Base-by-base conservation (phyloP, 1,140 invertebrate species). In the Hypsibius dujardini region DNA sequence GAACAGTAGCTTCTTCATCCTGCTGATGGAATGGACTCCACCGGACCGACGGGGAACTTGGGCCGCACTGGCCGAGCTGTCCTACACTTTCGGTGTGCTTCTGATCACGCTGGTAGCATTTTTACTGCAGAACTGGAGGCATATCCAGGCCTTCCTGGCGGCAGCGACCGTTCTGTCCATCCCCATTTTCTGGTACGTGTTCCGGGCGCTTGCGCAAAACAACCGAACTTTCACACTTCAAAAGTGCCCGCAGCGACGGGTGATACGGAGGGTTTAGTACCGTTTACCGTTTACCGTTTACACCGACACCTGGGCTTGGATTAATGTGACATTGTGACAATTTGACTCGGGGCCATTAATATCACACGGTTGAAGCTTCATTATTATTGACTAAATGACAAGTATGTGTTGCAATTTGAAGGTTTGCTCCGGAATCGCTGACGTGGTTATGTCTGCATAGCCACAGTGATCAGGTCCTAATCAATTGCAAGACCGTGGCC, bases 111-210 rank as follows among this genome's bases (percentile, higher is more conserved):
- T 73, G 15, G 28, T 73, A 2, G 72, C 72, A 2, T 73, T 15
- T 15, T 28, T 47, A 14, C n/a, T 73, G 12, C 47, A 56, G n/a
- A 73, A 73, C 59, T 73, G 72, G 72, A 1, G 0, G 1, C 71
- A 73, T 46, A 28, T 73, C 1, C 72, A 73, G 72, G 47, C 70
- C 7, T 46, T 73, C 2, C 46, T 73, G 59, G 71, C 70, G 47
- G 45, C 71, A 1, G 12, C 2, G 47, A 59, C 46, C 15, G 12
- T 71, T 15, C 46, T 72, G 14, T 46, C 70, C 47, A 71, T 72
- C 40, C 72, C 70, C 45, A 40, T 72, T 40, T 72, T 47, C 47
- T 72, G 71, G 71, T 71, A 56, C 15, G 71, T 46, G n/a, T 56
- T 56, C 50, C n/a, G n/a, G n/a, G n/a, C n/a, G n/a, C n/a, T n/a